A percentile compares a stretch with the other conserved stretches of the same genome.
phyloP scores from a whole-genome alignment of 2,113 vertebrate genomes.

The Ginglymostoma cirratum region DNA sequence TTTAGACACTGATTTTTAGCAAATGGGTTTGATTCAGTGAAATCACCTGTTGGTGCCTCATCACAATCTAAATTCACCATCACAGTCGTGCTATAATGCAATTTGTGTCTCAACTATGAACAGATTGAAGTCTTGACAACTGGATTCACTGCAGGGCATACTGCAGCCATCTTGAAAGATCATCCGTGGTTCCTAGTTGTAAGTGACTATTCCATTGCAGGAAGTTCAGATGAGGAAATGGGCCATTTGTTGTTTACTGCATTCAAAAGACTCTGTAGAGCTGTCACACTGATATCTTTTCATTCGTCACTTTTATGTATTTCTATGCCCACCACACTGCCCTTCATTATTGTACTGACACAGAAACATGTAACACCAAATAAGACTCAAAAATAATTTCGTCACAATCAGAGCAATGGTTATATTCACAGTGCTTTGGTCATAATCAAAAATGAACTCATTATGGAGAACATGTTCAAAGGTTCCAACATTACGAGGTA shows the following conservation, averaged over 20 bases:
- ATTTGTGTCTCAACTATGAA: neutral
- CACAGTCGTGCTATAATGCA: neutral
- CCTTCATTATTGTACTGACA: neutral
- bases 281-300: neutral
- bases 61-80: neutral
- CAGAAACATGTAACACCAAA: neutral
- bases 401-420: neutral
- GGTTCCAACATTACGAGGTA: neutral
- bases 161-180: neutral
- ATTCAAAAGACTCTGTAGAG: neutral
- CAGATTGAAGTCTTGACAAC: neutral
- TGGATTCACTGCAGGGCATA: neutral
- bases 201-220: neutral
- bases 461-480: neutral
- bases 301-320: neutral
- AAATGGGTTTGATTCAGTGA: neutral
- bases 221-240: neutral
- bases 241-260: neutral
- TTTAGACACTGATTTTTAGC: neutral
- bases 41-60: neutral
- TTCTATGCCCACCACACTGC: neutral
- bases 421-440: neutral
- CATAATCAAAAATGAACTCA: neutral
- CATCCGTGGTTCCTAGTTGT: neutral
- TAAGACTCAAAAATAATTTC: neutral